These are phyloP conservation scores for Cantharis rufa DNA, from an alignment of 2,888 invertebrate genomes.

Conservation along the genomic window DNA sequence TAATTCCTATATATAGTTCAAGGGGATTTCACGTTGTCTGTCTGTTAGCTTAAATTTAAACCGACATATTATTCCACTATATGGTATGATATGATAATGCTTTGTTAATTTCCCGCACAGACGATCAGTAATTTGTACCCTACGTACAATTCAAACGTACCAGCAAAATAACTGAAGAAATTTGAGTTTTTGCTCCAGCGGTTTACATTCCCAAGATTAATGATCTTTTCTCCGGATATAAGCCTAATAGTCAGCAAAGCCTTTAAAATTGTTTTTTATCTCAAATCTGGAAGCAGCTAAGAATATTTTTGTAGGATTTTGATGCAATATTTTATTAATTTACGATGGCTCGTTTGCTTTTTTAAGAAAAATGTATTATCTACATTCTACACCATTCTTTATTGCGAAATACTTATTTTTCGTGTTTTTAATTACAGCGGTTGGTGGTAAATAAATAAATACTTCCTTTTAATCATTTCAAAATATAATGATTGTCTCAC, in stretches of 20 bases:
- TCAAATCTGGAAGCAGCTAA: background rate
- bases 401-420: background rate
- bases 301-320: background rate
- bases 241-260: constrained; percentile 5
- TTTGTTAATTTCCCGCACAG: background rate
- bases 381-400: background rate
- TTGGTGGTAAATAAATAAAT: background rate
- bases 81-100: background rate
- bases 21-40: background rate
- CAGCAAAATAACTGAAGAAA: background rate
- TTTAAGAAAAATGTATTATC: background rate
- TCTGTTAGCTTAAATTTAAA: background rate
- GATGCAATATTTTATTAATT: background rate
- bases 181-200: constrained; percentile 7
- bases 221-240: constrained; percentile 8
- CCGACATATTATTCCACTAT: background rate
- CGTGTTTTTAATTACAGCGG: background rate
- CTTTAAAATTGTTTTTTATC: constrained; percentile 9
- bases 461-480: background rate
- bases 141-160: background rate
- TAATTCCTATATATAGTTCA: background rate
- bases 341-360: background rate
- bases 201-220: constrained; percentile 15
- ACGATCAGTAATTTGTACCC: background rate
- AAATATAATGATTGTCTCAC: background rate